Conservation (phyloP, 2,888 invertebrate genomes). For the Tuta absoluta region DNA sequence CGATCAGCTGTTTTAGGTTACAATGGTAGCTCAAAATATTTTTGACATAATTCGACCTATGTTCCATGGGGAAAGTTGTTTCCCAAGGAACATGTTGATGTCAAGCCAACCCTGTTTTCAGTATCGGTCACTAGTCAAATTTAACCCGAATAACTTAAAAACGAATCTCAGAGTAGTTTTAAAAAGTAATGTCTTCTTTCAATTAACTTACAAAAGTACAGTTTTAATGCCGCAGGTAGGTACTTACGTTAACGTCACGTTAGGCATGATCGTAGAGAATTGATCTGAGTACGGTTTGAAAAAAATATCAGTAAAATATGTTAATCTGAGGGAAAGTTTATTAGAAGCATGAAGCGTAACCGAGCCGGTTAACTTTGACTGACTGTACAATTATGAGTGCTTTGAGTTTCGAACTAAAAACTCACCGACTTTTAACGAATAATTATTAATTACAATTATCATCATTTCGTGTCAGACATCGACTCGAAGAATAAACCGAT, state of each 20-base stretch:
- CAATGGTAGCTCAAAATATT: no score
- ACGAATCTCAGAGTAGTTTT: no score
- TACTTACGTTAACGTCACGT: background rate
- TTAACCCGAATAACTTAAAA: no score
- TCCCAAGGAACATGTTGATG: no score
- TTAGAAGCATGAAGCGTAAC: slow-evolving; percentile 10
- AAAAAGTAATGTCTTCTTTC: no score
- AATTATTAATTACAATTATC: background rate
- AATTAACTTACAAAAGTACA: background rate
- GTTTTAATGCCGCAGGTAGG: background rate
- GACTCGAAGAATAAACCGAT: no score
- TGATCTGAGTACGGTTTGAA: background rate
- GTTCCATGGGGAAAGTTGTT: no score
- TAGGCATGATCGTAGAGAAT: slow-evolving; percentile 7
- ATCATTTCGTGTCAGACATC: no score
- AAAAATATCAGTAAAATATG: background rate
- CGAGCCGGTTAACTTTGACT: background rate
- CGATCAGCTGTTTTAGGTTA: no score
- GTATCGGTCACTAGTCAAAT: no score
- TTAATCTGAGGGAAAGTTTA: slow-evolving; percentile 8
- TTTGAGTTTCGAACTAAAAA: background rate
- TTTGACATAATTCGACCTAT: no score
- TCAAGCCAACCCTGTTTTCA: no score
- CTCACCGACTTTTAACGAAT: background rate
- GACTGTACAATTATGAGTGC: background rate